Evolutionary conservation across 2,797 vertebrate species (phyloP).

Genomic region (Macropodus opercularis): DNA sequence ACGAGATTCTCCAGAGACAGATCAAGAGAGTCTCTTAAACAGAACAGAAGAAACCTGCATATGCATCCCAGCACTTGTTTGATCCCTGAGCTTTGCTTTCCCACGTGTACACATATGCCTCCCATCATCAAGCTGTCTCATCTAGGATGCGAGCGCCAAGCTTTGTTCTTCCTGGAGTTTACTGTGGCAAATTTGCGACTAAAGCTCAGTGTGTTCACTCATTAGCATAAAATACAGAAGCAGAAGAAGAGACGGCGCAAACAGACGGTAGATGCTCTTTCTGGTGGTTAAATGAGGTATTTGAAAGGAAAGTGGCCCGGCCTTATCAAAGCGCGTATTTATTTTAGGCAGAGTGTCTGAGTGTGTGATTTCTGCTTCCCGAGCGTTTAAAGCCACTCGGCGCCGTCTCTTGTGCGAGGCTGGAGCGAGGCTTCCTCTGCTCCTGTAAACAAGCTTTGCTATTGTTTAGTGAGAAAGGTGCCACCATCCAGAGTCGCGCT

Average conservation of each 20-base stretch:
- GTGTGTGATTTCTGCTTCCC: conserved; percentile 27
- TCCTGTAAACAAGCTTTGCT: conserved; percentile 43
- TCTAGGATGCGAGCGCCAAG: conserved; percentile 44
- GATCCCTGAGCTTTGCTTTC: conserved; percentile 35
- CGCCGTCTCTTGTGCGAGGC: conserved; percentile 8
- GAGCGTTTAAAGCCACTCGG: conserved; percentile 20
- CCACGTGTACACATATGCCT: conserved; percentile 1
- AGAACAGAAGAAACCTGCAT: conserved; percentile 42
- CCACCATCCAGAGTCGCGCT: conserved; percentile 10
- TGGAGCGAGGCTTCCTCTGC: conserved; percentile 12
- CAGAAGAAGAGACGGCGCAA: conserved; percentile 24
- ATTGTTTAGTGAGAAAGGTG: conserved; percentile 33
- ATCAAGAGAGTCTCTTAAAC: conserved; percentile 50
- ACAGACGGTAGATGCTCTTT: conserved; percentile 18
- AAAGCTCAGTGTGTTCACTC: conserved; percentile 34
- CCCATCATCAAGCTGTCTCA: conserved; percentile 48
- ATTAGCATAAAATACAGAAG: conserved; percentile 61
- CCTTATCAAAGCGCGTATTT: too few species aligned
- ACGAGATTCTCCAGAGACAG: conserved; percentile 48
- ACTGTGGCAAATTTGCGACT: conserved; percentile 43
- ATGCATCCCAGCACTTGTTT: conserved; percentile 25
- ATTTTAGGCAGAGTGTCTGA: conserved; percentile 37
- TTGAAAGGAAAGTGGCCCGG: conserved; percentile 41
- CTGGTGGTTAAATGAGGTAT: conserved; percentile 57
- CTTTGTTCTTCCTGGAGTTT: conserved; percentile 63